phyloP scores from a whole-genome alignment of 1,140 invertebrate genomes.

The Thaumetopoea pityocampa region DNA sequence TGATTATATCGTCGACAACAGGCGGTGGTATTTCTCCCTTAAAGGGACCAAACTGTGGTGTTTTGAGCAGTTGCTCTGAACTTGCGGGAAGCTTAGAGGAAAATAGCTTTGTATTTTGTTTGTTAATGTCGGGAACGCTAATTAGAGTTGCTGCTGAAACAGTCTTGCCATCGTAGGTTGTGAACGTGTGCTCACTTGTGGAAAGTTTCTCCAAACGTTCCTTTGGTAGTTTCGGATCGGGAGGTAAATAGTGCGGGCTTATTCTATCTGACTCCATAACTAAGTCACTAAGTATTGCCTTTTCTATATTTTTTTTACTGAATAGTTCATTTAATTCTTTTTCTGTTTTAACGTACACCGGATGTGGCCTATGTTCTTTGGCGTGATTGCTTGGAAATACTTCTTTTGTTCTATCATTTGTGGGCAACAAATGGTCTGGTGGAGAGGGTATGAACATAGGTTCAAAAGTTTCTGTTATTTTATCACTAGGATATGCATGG shows the following conservation, averaged over 20 bases:
- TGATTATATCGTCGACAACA: constrained; percentile 44
- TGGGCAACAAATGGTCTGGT: constrained; percentile 70
- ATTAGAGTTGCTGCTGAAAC: constrained; percentile 80
- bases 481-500: constrained; percentile 62
- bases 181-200: constrained; percentile 74
- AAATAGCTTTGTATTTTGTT: constrained; percentile 53
- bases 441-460: constrained; percentile 86
- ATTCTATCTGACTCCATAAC: constrained; percentile 83
- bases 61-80: constrained; percentile 77
- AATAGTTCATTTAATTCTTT: constrained; percentile 51
- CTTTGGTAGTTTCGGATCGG: constrained; percentile 68
- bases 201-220: constrained; percentile 63
- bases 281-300: constrained; percentile 69
- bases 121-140: constrained; percentile 74
- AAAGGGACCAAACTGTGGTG: constrained; percentile 83
- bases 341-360: constrained; percentile 62
- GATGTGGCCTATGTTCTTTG: constrained; percentile 67
- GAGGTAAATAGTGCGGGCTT: constrained; percentile 82
- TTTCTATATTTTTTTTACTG: constrained; percentile 57
- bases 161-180: constrained; percentile 84
- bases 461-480: constrained; percentile 79
- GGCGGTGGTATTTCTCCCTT: constrained; percentile 81
- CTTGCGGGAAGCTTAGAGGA: constrained; percentile 77
- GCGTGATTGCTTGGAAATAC: constrained; percentile 60
- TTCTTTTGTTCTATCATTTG: constrained; percentile 65